These are phyloP conservation scores for Pocillopora meandrina DNA, from an alignment of 92 coral and sea anemone species.

Conservation along the genomic window DNA sequence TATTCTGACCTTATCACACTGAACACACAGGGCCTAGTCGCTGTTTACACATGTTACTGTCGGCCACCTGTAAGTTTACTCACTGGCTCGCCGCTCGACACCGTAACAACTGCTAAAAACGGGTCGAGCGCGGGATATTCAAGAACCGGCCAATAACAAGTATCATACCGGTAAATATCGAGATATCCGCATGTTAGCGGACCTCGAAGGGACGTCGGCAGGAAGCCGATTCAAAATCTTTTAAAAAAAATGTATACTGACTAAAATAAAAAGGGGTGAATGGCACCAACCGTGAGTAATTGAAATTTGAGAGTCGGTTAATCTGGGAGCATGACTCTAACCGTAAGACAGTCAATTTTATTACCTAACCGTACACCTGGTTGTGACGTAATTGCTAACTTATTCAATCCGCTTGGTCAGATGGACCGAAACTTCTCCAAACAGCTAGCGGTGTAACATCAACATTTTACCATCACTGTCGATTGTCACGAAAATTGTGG, in stretches of 20 bases:
- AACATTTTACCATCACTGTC: not conserved
- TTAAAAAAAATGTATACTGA: not conserved
- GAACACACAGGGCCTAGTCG: not conserved
- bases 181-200: not conserved
- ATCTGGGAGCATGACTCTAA: constrained; percentile 63
- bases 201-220: not conserved
- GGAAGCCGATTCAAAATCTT: not conserved
- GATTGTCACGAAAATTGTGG: constrained; percentile 3
- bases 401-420: constrained; percentile 55
- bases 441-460: constrained; percentile 37
- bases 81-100: constrained; percentile 45
- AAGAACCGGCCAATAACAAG: constrained; percentile 33
- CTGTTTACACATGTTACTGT: constrained; percentile 34
- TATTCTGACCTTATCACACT: constrained; percentile 45
- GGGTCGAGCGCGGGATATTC: constrained; percentile 36
- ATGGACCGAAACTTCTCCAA: constrained; percentile 31
- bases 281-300: not conserved
- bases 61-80: constrained; percentile 32
- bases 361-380: constrained; percentile 62
- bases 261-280: not conserved
- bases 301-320: not conserved
- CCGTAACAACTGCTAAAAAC: constrained; percentile 38
- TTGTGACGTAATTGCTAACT: constrained; percentile 84
- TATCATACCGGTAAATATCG: not conserved
- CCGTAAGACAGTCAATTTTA: constrained; percentile 70